These are phyloP conservation scores for Polypedilum pembai DNA, from an alignment of 1,140 invertebrate genomes.

Conservation along the genomic window DNA sequence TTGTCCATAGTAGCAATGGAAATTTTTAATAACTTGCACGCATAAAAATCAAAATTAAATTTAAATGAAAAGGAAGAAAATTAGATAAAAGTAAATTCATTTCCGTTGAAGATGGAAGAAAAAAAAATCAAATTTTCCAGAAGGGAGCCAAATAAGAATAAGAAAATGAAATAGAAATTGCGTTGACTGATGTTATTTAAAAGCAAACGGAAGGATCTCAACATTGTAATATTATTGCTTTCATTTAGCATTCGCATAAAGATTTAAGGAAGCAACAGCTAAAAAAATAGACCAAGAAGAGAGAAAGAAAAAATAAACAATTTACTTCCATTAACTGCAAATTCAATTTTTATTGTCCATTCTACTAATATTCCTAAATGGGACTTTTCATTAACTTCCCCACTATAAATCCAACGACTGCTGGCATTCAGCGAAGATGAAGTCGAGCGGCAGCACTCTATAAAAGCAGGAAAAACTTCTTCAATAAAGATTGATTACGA, in stretches of 20 bases:
- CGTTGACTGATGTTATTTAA: constrained; percentile 7
- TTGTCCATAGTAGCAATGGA: too few species aligned
- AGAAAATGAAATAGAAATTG: neutral
- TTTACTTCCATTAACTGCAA: constrained; percentile 11
- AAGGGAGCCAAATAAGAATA: too few species aligned
- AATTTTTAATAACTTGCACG: too few species aligned
- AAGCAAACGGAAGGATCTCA: neutral
- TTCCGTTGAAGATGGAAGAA: too few species aligned
- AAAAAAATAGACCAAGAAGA: neutral
- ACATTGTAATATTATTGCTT: constrained; percentile 1
- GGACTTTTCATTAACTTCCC: neutral
- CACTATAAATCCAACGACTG: neutral
- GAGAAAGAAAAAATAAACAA: neutral
- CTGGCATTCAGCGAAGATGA: neutral
- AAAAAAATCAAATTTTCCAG: too few species aligned
- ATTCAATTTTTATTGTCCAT: constrained; percentile 19
- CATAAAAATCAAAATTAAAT: too few species aligned
- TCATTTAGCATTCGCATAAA: neutral
- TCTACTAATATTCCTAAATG: neutral
- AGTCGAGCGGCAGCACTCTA: neutral
- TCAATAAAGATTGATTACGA: constrained; percentile 28
- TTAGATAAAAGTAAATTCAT: too few species aligned
- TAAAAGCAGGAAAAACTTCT: neutral
- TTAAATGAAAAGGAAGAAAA: too few species aligned
- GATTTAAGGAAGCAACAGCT: neutral